These are phyloP conservation scores for Doryteuthis pealeii DNA, from an alignment of 1,140 invertebrate species.

Conservation along the genomic window DNA sequence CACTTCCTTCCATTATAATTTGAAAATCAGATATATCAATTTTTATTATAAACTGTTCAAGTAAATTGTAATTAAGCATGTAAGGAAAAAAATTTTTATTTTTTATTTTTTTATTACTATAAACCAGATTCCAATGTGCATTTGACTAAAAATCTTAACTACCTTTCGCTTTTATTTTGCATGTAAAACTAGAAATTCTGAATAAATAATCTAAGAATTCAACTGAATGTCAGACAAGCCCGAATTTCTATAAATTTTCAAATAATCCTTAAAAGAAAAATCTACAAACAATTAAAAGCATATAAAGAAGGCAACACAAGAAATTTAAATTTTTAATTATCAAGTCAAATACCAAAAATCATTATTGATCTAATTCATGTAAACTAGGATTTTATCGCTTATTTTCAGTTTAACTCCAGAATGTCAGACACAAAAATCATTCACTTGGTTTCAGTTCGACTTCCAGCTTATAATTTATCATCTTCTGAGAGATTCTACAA, in stretches of 20 bases:
- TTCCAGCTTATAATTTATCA: background rate
- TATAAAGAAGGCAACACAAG: too few relatives aligned
- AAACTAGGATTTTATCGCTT: background rate
- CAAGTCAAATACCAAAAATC: background rate
- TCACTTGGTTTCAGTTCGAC: constrained; percentile 4
- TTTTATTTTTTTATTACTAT: background rate
- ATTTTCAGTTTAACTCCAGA: background rate
- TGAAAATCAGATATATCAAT: too few relatives aligned
- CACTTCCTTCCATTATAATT: background rate
- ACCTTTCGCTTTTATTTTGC: background rate
- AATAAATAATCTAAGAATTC: background rate
- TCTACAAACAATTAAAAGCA: too few relatives aligned
- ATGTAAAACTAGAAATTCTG: background rate
- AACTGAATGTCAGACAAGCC: background rate
- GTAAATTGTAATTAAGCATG: too few relatives aligned
- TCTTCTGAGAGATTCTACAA: background rate
- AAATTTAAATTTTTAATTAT: too few relatives aligned
- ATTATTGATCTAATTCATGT: background rate
- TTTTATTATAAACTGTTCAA: too few relatives aligned
- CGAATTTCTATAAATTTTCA: background rate
- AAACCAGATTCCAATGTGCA: background rate
- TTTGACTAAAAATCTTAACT: background rate
- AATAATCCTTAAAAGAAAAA: background rate
- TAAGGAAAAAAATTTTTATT: background rate
- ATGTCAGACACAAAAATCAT: background rate